Base-by-base conservation (phyloP, 1,140 invertebrate species). In the Drosophila nigromelanica region DNA sequence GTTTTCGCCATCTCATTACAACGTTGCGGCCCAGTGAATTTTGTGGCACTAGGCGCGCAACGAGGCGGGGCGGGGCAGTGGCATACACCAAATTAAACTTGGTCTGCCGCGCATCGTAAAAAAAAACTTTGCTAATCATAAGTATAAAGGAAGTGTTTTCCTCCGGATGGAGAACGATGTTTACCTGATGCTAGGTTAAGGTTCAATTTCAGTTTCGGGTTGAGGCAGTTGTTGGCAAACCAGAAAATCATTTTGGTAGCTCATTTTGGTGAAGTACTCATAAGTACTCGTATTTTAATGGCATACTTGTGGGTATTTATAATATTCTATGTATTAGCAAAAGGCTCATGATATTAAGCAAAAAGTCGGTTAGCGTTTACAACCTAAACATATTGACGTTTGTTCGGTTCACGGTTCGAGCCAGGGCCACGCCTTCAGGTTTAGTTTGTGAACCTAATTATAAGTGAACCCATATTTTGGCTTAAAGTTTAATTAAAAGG, bases 101-200 rank as follows among this genome's bases (percentile, higher is more conserved):
- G 21, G 11, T 39, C 54, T 52, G 14, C 51, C 47, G 64, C 18
- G 39, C 78, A 80, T 62, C 69, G 63, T 66, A 52, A 55, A 14
- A 33, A 15, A 64, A 64, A 80, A 80, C 55, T 83, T 86, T 87
- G 45, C 64, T 81, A 80, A 85, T 85, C 82, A 85, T 78, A 78
- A 68, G 62, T 27, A 68, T 54, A 24, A 67, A 47, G 60, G 51
- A 78, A 87, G 58, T 61, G 14, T 56, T 71, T 50, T 12, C 3
- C 37, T 63, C 5, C 10, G 14, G 18, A 42, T 18, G 52, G 33
- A 54, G 30, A 62, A 69, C 5, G 39, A 18, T 54, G 6, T 63
- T 70, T 50, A 18, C 0, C 59, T 55, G 39, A 39, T 55, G 40
- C 55, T 55, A 68, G 70, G 70, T 73, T 68, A 73, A 37, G 70